Conservation (phyloP, 1,140 invertebrate species). For the Rhopalosiphum padi region DNA sequence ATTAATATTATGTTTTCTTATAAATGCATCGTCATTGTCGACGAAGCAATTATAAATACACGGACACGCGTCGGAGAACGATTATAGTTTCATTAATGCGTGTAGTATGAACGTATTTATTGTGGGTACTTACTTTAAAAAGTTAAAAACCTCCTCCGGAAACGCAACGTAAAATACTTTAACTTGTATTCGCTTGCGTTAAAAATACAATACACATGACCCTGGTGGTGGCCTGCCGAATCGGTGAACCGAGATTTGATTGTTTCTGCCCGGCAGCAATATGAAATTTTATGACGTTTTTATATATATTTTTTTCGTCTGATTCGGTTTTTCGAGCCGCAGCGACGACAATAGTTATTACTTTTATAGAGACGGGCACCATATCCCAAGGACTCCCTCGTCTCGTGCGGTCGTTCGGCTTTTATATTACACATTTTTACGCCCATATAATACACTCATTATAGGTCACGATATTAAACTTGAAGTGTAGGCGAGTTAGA, state of each 20-base stretch:
- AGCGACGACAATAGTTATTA: not conserved
- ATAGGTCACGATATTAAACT: constrained; percentile 1
- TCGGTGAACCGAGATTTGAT: not conserved
- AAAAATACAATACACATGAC: not conserved
- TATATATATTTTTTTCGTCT: not conserved
- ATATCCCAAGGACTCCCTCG: too few relatives aligned
- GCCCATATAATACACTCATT: constrained; percentile 1
- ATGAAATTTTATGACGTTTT: not conserved
- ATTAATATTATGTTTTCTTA: not conserved
- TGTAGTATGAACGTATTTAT: not conserved
- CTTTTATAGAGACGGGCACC: not conserved
- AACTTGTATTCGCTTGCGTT: not conserved
- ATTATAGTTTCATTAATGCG: not conserved
- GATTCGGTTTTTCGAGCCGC: not conserved
- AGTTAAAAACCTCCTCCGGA: not conserved
- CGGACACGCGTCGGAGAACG: not conserved
- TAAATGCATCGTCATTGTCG: not conserved
- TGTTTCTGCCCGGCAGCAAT: not conserved
- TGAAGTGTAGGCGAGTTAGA: not conserved
- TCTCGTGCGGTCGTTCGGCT: not conserved
- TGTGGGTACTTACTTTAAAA: not conserved
- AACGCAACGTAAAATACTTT: not conserved
- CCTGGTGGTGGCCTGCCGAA: not conserved
- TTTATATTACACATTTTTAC: not conserved
- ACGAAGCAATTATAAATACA: not conserved